These are phyloP conservation scores for Scaptomyza hsui DNA, from an alignment of 1,140 invertebrate species.

Conservation along the genomic window DNA sequence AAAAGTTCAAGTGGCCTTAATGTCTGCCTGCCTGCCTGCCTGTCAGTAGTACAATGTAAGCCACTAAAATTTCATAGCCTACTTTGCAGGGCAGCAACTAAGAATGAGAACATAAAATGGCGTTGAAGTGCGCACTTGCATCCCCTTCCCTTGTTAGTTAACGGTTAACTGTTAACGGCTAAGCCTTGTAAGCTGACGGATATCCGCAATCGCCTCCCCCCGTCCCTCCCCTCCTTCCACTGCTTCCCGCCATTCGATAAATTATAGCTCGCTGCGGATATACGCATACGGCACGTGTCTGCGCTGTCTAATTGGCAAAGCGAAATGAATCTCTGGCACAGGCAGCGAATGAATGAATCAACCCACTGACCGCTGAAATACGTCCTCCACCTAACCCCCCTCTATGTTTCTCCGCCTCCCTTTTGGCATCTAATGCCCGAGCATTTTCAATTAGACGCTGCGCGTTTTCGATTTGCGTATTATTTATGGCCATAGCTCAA, in stretches of 20 bases:
- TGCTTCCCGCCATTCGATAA: slow-evolving; percentile 40
- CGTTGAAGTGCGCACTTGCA: slow-evolving; percentile 77
- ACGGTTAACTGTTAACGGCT: slow-evolving; percentile 64
- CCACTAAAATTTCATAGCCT: slow-evolving; percentile 77
- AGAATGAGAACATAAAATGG: slow-evolving; percentile 44
- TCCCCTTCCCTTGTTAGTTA: slow-evolving; percentile 33
- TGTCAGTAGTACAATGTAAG: slow-evolving; percentile 64
- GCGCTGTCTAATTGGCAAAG: slow-evolving; percentile 77
- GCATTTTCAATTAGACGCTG: slow-evolving; percentile 79
- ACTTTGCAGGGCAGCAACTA: slow-evolving; percentile 45
- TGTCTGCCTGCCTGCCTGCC: no score
- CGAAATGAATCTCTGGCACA: slow-evolving; percentile 66
- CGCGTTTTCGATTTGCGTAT: slow-evolving; percentile 81
- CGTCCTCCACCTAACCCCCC: not conserved
- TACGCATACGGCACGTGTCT: slow-evolving; percentile 80
- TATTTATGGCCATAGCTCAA: slow-evolving; percentile 74
- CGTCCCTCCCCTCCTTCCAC: not conserved
- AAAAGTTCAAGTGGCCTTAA: slow-evolving; percentile 77
- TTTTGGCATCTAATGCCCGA: slow-evolving; percentile 40
- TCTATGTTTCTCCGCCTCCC: not conserved
- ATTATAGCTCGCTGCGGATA: slow-evolving; percentile 69
- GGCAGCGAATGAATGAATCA: slow-evolving; percentile 49
- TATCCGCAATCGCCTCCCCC: slow-evolving; percentile 67
- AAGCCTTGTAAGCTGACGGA: slow-evolving; percentile 79
- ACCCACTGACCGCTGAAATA: slow-evolving; percentile 42